A percentile compares a stretch with the other conserved stretches of the same genome.
phyloP scores from a whole-genome alignment of 2,888 invertebrate genomes.

The Cerceris rybyensis region DNA sequence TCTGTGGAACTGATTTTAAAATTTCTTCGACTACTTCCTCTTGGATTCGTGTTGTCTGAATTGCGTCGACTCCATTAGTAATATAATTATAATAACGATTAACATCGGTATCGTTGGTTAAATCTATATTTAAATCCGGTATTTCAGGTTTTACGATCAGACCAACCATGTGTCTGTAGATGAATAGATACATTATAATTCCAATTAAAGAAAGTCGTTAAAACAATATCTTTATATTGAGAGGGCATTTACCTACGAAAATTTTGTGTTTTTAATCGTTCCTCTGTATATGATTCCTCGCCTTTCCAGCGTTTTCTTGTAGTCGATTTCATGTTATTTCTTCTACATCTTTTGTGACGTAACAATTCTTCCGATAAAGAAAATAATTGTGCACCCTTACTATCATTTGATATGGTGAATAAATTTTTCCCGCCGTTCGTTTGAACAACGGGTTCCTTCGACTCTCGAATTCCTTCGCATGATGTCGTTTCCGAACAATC shows the following conservation, averaged over 20 bases:
- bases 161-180: constrained; percentile 87
- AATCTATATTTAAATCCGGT: constrained; percentile 81
- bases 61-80: constrained; percentile 94
- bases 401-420: constrained; percentile 13
- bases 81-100: constrained; percentile 94
- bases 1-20: constrained; percentile 85
- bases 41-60: constrained; percentile 93
- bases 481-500: constrained; percentile 34
- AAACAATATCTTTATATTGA: neutral
- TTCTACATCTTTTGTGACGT: constrained; percentile 27
- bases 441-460: neutral
- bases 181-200: neutral
- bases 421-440: constrained; percentile 1
- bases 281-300: constrained; percentile 27
- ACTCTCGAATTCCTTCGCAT: constrained; percentile 30
- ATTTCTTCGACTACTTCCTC: constrained; percentile 87
- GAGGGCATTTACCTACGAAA: constrained; percentile 54
- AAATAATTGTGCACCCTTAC: constrained; percentile 84
- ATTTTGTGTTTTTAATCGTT: constrained; percentile 42
- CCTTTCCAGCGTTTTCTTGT: constrained; percentile 6
- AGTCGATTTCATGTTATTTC: neutral
- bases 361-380: constrained; percentile 85
- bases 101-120: constrained; percentile 86
- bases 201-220: neutral
- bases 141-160: constrained; percentile 86